A percentile compares a stretch with the other conserved stretches of the same genome.
Evolutionary conservation across 92 coral and sea anemone genomes (phyloP).

Genomic region (Porites rus): DNA sequence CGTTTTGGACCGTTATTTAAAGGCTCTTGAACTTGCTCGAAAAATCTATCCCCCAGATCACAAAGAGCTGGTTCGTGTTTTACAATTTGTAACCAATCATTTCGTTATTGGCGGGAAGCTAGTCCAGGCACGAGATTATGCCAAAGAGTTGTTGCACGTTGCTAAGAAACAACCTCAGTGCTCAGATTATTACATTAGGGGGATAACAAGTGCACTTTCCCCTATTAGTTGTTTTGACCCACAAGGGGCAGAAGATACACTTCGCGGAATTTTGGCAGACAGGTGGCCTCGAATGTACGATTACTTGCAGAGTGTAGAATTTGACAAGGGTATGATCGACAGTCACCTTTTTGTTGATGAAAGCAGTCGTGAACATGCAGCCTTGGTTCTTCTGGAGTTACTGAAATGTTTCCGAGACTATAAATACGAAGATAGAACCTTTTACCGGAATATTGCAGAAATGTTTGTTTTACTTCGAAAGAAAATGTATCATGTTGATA

Average conservation of each 20-base stretch:
- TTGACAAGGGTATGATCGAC: background rate
- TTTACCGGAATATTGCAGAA: too few species aligned
- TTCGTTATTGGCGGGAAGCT: background rate
- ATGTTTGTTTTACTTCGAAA: too few species aligned
- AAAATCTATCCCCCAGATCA: too few species aligned
- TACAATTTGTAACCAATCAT: too few species aligned
- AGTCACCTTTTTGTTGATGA: background rate
- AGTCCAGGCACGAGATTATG: background rate
- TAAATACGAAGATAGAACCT: background rate
- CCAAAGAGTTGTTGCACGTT: background rate
- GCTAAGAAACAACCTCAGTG: background rate
- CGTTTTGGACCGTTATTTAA: background rate
- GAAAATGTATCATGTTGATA: too few species aligned
- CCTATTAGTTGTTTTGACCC: background rate
- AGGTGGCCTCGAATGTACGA: conserved; percentile 20
- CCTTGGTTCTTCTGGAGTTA: background rate
- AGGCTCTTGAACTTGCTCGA: too few species aligned
- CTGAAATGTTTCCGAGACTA: background rate
- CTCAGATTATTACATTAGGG: background rate
- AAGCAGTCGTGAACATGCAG: conserved; percentile 9
- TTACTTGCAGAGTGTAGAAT: background rate
- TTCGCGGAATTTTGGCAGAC: background rate
- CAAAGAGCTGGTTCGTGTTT: background rate
- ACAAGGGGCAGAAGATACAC: background rate
- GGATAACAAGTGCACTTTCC: background rate